Percentiles rank a stretch among this genome's conserved stretches.
Conservation (phyloP, 2,797 vertebrate genomes). For the Uromys caudimaculatus region DNA sequence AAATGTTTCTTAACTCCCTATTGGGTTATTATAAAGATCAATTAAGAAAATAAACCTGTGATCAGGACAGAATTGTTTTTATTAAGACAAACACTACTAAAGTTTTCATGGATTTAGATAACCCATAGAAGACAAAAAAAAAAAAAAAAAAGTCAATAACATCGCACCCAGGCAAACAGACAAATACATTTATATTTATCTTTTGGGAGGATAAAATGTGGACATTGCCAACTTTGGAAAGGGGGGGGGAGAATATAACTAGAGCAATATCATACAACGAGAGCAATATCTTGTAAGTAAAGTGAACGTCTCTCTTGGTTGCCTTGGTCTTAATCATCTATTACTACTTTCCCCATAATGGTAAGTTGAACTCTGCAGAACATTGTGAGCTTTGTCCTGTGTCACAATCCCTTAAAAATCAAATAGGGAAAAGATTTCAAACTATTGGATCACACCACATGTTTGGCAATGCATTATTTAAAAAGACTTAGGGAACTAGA, state of each 20-base stretch:
- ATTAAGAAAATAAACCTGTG: neutral
- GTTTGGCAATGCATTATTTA: neutral
- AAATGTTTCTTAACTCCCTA: neutral
- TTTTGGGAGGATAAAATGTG: constrained; percentile 32
- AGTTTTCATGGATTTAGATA: neutral
- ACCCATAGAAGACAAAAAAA: constrained; percentile 4
- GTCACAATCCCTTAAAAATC: neutral
- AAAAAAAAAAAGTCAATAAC: neutral
- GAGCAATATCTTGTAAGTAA: neutral
- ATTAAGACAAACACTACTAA: constrained; percentile 6
- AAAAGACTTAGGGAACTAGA: constrained; percentile 2
- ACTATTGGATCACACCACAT: neutral
- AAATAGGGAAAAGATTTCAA: neutral
- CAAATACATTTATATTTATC: neutral
- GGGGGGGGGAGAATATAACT: neutral
- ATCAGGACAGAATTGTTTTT: constrained; percentile 5
- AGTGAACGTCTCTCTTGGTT: neutral
- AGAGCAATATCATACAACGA: neutral
- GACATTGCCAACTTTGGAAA: neutral
- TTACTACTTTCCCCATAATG: neutral
- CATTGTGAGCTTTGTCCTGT: neutral
- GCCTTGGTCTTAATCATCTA: neutral
- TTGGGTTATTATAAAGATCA: neutral
- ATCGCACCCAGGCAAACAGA: neutral
- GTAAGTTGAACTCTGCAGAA: neutral